These are phyloP conservation scores for Carcina quercana DNA, from an alignment of 2,888 invertebrate genomes.

Conservation along the genomic window DNA sequence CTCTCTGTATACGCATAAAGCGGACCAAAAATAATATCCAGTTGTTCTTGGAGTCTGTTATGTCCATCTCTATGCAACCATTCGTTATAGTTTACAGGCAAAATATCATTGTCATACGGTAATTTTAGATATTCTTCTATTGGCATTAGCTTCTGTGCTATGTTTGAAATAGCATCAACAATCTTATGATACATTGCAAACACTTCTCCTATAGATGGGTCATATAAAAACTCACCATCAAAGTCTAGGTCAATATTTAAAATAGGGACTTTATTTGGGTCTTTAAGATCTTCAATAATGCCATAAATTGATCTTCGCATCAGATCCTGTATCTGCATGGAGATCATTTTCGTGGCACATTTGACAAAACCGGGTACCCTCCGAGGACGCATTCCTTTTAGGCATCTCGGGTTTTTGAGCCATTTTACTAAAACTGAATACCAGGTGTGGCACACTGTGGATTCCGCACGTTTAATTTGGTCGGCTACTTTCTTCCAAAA, in stretches of 20 bases:
- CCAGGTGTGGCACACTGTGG: constrained; percentile 60
- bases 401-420: constrained; percentile 64
- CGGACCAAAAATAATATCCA: constrained; percentile 72
- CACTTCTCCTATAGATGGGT: constrained; percentile 76
- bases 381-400: constrained; percentile 51
- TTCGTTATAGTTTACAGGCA: constrained; percentile 75
- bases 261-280: constrained; percentile 73
- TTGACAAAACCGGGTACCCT: constrained; percentile 50
- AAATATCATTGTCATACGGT: constrained; percentile 54
- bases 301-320: constrained; percentile 80
- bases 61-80: constrained; percentile 71
- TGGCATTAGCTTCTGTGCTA: constrained; percentile 75
- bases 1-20: constrained; percentile 68
- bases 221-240: constrained; percentile 69
- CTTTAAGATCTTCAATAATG: constrained; percentile 71
- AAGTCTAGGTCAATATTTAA: constrained; percentile 75
- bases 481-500: constrained; percentile 47
- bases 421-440: constrained; percentile 55
- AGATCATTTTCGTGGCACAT: constrained; percentile 62
- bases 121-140: constrained; percentile 67
- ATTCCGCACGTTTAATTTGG: constrained; percentile 55
- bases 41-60: constrained; percentile 59
- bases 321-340: constrained; percentile 77
- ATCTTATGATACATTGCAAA: constrained; percentile 73
- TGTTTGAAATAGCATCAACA: constrained; percentile 68